Base-by-base conservation (phyloP, 2,113 vertebrate genomes). In the Zapornia atra region DNA sequence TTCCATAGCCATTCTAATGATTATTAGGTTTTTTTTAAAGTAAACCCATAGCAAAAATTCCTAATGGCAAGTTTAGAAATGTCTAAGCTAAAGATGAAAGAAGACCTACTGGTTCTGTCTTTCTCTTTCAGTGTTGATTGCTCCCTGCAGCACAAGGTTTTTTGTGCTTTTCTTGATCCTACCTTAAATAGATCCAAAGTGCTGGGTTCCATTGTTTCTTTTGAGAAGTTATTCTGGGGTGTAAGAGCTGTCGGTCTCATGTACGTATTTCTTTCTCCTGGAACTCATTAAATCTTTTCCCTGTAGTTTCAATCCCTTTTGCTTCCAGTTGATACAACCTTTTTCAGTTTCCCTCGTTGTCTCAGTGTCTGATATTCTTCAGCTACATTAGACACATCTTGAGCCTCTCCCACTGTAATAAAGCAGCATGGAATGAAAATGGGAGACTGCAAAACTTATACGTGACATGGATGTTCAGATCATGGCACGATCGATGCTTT, bases 251-350 rank as follows among this genome's bases (percentile, higher is more conserved):
- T 88, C 56, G 69, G 54, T 54, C 60, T 92, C 42, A 44, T 2
- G 1, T 25, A 26, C 0, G 1, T 75, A 22, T 83, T 79, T 92
- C 40, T 91, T 88, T 82, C 61, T 71, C 65, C 31, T 40, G 25
- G 66, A 82, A 70, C 60, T 96, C 87, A 60, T 88, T 88, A 88
- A 88, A 50, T 82, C 33, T 79, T 86, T 81, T 79, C 33, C 80
- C 65, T 60, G 50, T 73, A 82, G 60, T 65, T 92, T 82, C 38
- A 60, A 59, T 25, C 7, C 25, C 21, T 78, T 80, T 70, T 65
- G 16, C 50, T 93, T 69, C 61, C 61, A 69, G 13, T 44, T 64
- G 46, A 31, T 85, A 50, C 31, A 54, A 22, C 28, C 7, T 69
- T 84, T 96, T 72, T 79, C 11, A 15, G 73, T 90, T 82, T 50